phyloP scores from a whole-genome alignment of 1,140 invertebrate species.

The Berghia stephanieae region DNA sequence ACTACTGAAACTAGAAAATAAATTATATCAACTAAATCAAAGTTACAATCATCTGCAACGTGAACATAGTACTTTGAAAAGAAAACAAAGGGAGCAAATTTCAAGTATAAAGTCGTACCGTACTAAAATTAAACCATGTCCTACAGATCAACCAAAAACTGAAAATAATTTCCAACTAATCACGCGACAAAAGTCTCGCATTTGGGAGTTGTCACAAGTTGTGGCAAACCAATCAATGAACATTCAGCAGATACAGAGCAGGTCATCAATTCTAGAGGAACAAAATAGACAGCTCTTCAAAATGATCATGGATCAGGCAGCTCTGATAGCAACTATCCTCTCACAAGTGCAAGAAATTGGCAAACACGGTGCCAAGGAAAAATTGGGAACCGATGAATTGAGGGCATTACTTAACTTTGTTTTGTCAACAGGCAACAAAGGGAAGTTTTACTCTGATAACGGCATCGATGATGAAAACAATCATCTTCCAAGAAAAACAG shows the following conservation, averaged over 20 bases:
- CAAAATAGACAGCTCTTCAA: constrained; percentile 53
- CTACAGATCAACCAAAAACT: background rate
- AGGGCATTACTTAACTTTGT: constrained; percentile 25
- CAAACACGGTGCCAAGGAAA: constrained; percentile 40
- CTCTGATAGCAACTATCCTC: constrained; percentile 49
- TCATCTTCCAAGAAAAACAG: background rate
- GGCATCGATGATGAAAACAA: background rate
- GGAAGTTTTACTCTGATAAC: too few species aligned
- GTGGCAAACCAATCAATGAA: constrained; percentile 46
- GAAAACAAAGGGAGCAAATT: constrained; percentile 39
- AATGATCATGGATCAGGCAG: constrained; percentile 56
- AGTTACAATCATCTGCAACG: constrained; percentile 45
- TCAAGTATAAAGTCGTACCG: too few species aligned
- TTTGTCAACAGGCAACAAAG: too few species aligned
- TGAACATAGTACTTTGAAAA: constrained; percentile 47
- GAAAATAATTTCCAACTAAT: constrained; percentile 41
- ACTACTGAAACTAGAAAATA: constrained; percentile 59
- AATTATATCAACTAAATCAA: constrained; percentile 55
- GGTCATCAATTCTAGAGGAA: constrained; percentile 48
- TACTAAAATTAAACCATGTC: background rate
- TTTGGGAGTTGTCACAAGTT: constrained; percentile 44
- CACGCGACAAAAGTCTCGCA: constrained; percentile 46
- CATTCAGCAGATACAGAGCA: constrained; percentile 43
- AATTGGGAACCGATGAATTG: constrained; percentile 25
- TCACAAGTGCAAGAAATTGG: constrained; percentile 49